Conservation (phyloP, 1,140 invertebrate species). For the Drosophila subobscura region DNA sequence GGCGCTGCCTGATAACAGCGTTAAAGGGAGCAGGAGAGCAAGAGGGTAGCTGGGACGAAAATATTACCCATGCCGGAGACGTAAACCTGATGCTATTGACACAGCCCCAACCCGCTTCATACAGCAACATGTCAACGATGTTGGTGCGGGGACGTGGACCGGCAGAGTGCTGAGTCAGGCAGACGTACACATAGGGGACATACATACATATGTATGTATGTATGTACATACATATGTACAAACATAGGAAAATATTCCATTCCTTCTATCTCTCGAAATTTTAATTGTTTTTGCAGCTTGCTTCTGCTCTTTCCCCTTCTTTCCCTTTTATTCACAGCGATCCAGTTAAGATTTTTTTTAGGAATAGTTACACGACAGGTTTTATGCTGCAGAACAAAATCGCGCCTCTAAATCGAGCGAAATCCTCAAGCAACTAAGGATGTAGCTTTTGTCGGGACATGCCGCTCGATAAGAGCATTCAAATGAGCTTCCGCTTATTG, state of each 20-base stretch:
- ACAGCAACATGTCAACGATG: constrained; percentile 28
- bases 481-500: too few relatives aligned
- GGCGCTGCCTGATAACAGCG: constrained; percentile 9
- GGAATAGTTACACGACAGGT: too few relatives aligned
- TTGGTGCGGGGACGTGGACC: neutral
- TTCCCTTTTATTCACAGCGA: constrained; percentile 20
- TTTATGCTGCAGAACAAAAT: too few relatives aligned
- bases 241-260: constrained; percentile 3
- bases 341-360: constrained; percentile 6
- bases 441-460: too few relatives aligned
- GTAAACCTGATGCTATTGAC: constrained; percentile 49
- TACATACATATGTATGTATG: too few relatives aligned
- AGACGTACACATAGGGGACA: too few relatives aligned
- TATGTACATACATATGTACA: too few relatives aligned
- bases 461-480: too few relatives aligned
- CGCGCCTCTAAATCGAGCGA: too few relatives aligned
- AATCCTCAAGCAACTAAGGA: too few relatives aligned
- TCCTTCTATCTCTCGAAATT: constrained; percentile 32
- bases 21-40: neutral
- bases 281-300: constrained; percentile 57
- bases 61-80: constrained; percentile 4
- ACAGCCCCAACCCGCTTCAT: constrained; percentile 41
- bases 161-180: constrained; percentile 38
- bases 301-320: neutral
- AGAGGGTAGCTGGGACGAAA: constrained; percentile 1